phyloP scores from a whole-genome alignment of 2,113 vertebrate genomes.

The Forbesichthys agassizii region DNA sequence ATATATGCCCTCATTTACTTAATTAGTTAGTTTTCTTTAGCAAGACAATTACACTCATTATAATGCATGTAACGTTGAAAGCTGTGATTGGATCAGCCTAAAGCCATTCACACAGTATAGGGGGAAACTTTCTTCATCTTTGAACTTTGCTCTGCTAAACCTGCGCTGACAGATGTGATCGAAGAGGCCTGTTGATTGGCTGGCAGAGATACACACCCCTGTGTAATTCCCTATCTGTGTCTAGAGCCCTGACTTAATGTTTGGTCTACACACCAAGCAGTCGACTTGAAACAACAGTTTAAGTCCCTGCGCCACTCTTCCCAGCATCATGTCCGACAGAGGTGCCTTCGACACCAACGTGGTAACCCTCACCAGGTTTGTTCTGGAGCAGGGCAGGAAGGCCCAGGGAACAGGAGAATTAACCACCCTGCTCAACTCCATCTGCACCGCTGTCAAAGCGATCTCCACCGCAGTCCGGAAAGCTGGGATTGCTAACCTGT shows the following conservation, averaged over 20 bases:
- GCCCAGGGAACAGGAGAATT: conserved; percentile 88
- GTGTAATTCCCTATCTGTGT: conserved; percentile 23
- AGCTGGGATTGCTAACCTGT: conserved; percentile 95
- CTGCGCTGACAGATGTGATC: conserved; percentile 27
- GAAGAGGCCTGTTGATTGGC: conserved; percentile 60
- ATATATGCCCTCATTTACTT: too few species aligned
- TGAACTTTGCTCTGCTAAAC: conserved; percentile 65
- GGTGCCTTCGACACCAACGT: conserved; percentile 89
- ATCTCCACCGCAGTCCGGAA: conserved; percentile 94
- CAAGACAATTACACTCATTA: too few species aligned
- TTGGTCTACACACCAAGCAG: too few species aligned
- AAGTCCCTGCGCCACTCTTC: too few species aligned
- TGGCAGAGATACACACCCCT: conserved; percentile 56
- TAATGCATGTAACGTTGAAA: too few species aligned
- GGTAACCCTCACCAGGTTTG: conserved; percentile 90
- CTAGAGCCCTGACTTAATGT: conserved; percentile 20
- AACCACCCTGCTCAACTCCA: conserved; percentile 91
- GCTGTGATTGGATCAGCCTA: neutral
- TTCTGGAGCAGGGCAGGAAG: conserved; percentile 90
- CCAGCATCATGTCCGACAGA: conserved; percentile 82
- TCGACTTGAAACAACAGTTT: too few species aligned
- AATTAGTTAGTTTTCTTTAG: too few species aligned
- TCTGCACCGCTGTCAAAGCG: conserved; percentile 93
- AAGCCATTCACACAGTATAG: conserved; percentile 14
- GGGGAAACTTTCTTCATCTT: conserved; percentile 38